Conservation (phyloP, 1,140 invertebrate species). For the Drosophila saltans region DNA sequence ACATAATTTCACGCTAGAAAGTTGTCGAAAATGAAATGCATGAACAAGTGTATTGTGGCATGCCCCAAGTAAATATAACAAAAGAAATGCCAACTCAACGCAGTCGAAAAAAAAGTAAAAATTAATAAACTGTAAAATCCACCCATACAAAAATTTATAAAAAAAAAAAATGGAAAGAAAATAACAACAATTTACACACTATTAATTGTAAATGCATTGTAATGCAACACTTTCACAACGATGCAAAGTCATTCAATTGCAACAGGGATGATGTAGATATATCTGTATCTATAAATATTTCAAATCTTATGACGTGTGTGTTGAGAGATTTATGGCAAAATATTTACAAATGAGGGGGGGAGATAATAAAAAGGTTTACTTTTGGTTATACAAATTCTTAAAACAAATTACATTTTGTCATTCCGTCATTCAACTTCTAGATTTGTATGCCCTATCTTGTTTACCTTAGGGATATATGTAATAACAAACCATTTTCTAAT, state of each 20-base stretch:
- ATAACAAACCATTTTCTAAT: background rate
- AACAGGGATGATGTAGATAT: conserved; percentile 12
- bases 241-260: conserved; percentile 40
- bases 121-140: conserved; percentile 38
- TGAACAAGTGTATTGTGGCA: conserved; percentile 36
- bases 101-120: background rate
- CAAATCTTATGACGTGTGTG: conserved; percentile 2
- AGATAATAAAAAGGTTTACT: background rate
- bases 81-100: conserved; percentile 27
- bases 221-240: conserved; percentile 65
- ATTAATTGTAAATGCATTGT: conserved; percentile 79
- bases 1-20: conserved; percentile 78
- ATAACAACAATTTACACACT: conserved; percentile 45
- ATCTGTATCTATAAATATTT: conserved; percentile 17
- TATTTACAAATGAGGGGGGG: background rate
- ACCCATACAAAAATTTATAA: conserved; percentile 5
- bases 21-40: conserved; percentile 73
- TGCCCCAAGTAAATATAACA: conserved; percentile 35
- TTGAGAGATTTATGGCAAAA: conserved; percentile 12
- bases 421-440: too few relatives aligned
- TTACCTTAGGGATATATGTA: too few relatives aligned
- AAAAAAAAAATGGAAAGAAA: background rate
- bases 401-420: too few relatives aligned
- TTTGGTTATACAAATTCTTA: background rate
- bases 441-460: too few relatives aligned